phyloP scores from a whole-genome alignment of 2,797 vertebrate genomes.

The Tamandua tetradactyla region DNA sequence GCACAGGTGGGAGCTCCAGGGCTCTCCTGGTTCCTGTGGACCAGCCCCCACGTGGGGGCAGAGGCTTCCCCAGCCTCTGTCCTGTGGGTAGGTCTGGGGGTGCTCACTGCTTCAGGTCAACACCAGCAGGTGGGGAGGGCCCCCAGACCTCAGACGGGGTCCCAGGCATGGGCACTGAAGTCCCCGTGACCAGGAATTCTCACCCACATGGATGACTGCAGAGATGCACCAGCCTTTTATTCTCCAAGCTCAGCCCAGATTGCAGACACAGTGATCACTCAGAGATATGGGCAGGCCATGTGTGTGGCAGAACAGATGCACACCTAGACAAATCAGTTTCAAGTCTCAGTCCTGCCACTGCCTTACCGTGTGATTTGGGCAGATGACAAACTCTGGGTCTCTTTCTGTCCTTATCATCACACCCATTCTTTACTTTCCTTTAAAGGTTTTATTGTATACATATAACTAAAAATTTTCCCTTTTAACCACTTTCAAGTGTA shows the following conservation, averaged over 20 bases:
- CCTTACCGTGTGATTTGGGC: neutral
- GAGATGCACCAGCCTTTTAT: neutral
- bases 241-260: neutral
- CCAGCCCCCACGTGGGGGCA: neutral
- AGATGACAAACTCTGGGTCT: neutral
- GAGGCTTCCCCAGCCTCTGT: neutral
- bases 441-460: no score
- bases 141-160: neutral
- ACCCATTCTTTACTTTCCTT: neutral
- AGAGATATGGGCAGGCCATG: neutral
- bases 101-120: neutral
- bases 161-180: neutral
- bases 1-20: neutral
- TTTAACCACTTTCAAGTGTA: no score
- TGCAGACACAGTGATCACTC: neutral
- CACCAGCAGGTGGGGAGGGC: neutral
- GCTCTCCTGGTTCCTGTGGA: neutral
- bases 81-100: neutral
- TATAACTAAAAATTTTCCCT: no score
- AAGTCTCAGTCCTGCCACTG: neutral
- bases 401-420: neutral
- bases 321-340: neutral
- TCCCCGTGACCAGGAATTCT: neutral
- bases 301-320: neutral
- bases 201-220: neutral